These are phyloP conservation scores for Sparidentex hasta DNA, from an alignment of 2,797 vertebrate genomes.

Conservation along the genomic window DNA sequence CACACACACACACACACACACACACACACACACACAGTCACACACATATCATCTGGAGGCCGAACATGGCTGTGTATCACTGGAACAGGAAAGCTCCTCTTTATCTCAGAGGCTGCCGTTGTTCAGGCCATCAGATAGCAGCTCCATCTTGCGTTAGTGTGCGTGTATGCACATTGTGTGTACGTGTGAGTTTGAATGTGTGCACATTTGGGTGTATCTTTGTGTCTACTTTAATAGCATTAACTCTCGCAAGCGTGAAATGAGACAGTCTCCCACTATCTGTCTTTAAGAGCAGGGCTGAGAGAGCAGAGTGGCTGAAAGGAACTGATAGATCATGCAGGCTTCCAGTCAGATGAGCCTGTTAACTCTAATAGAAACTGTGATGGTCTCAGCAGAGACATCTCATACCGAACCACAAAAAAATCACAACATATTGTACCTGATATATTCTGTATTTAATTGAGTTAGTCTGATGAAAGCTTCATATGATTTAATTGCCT, in stretches of 20 bases:
- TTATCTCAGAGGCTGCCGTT: conserved; percentile 57
- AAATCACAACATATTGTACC: neutral
- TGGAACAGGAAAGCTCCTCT: conserved; percentile 60
- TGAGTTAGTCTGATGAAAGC: neutral
- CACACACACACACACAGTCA: conserved; percentile 27
- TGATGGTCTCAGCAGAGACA: conserved; percentile 18
- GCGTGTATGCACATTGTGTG: conserved; percentile 19
- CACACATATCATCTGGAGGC: conserved; percentile 42
- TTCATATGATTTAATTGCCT: conserved; percentile 11
- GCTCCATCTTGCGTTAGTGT: conserved; percentile 47
- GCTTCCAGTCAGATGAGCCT: conserved; percentile 54
- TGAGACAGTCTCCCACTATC: conserved; percentile 76
- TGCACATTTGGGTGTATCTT: conserved; percentile 53
- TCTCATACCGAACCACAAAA: conserved; percentile 16
- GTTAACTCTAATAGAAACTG: conserved; percentile 58
- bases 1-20: conserved; percentile 39
- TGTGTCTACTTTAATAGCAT: conserved; percentile 74
- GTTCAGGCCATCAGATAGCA: conserved; percentile 65
- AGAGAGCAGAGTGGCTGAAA: conserved; percentile 65
- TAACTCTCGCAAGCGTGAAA: conserved; percentile 81
- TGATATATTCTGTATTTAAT: conserved; percentile 6
- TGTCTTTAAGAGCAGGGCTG: conserved; percentile 73
- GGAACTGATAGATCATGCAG: conserved; percentile 71
- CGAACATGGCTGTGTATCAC: conserved; percentile 61
- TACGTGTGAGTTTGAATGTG: conserved; percentile 41